Conservation (phyloP, 2,113 vertebrate species). For the Centropus unirufus region DNA sequence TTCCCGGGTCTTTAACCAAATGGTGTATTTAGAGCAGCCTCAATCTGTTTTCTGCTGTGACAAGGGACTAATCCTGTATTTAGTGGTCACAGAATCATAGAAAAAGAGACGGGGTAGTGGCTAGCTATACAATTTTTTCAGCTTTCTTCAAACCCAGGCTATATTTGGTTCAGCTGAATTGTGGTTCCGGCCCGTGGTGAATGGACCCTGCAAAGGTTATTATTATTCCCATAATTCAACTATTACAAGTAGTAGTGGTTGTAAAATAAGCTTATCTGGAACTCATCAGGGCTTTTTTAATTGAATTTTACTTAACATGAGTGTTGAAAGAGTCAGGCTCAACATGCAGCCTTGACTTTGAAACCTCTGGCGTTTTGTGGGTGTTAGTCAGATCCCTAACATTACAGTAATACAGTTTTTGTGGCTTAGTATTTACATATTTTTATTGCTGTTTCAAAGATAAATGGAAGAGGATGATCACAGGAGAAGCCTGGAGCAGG, state of each 20-base stretch:
- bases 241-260: constrained; percentile 11
- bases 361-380: constrained; percentile 69
- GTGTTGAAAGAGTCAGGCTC: constrained; percentile 51
- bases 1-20: not conserved
- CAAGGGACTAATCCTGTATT: not conserved
- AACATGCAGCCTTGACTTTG: constrained; percentile 58
- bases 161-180: not conserved
- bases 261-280: constrained; percentile 67
- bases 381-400: constrained; percentile 74
- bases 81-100: not conserved
- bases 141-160: not conserved
- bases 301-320: constrained; percentile 66
- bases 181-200: not conserved
- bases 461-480: constrained; percentile 70
- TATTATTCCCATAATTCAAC: constrained; percentile 39
- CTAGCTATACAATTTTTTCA: not conserved
- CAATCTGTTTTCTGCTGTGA: not conserved
- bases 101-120: not conserved
- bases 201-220: not conserved
- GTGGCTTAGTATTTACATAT: constrained; percentile 73
- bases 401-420: constrained; percentile 69
- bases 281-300: constrained; percentile 64
- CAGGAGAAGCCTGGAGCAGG: constrained; percentile 59
- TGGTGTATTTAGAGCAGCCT: not conserved
- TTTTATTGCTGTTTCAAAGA: constrained; percentile 72